These are phyloP conservation scores for Drosophila leontia DNA, from an alignment of 1,140 invertebrate species.

Conservation along the genomic window DNA sequence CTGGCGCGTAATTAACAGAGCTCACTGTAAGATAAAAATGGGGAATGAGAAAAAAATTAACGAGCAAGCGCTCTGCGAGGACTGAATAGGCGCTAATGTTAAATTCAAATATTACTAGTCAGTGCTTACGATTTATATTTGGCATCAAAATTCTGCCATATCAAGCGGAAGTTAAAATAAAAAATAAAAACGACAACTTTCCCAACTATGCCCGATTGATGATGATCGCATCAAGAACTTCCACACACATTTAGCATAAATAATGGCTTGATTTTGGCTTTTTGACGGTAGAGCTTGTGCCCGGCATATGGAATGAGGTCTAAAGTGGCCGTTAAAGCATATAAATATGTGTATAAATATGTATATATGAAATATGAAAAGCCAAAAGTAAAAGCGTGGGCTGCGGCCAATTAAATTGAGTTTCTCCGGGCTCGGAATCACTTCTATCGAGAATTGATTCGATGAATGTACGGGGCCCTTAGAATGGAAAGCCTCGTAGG, in stretches of 20 bases:
- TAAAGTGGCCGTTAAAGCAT: constrained; percentile 66
- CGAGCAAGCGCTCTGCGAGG: constrained; percentile 22
- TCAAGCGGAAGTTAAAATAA: constrained; percentile 44
- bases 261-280: constrained; percentile 68
- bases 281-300: constrained; percentile 54
- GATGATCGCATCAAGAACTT: constrained; percentile 55
- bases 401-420: constrained; percentile 46
- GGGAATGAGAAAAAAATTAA: constrained; percentile 28
- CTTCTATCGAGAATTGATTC: constrained; percentile 61
- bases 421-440: constrained; percentile 29
- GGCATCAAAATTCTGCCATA: constrained; percentile 25
- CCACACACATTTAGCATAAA: constrained; percentile 67
- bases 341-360: constrained; percentile 25
- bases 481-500: constrained; percentile 46
- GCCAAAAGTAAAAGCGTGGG: constrained; percentile 66
- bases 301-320: constrained; percentile 62
- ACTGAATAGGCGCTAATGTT: constrained; percentile 57
- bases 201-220: constrained; percentile 22
- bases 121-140: constrained; percentile 38
- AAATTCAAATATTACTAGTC: constrained; percentile 68
- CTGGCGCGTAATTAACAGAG: constrained; percentile 63
- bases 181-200: constrained; percentile 31
- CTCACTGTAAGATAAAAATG: constrained; percentile 53
- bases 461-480: constrained; percentile 15
- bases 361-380: constrained; percentile 45